These are phyloP conservation scores for Hedychridium roseum DNA, from an alignment of 2,888 invertebrate genomes.

Conservation along the genomic window DNA sequence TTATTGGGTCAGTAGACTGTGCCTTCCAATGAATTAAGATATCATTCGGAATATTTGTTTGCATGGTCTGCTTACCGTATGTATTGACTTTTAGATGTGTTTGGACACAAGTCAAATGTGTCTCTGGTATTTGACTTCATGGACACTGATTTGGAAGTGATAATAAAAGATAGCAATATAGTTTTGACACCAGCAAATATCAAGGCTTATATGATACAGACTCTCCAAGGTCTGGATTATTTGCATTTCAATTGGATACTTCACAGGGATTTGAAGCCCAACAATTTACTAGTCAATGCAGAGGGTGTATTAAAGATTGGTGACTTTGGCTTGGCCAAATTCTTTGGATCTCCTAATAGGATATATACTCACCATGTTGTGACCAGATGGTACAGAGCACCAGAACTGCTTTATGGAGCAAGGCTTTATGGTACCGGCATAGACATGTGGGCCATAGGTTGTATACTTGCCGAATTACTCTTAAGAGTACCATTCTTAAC, in stretches of 20 bases:
- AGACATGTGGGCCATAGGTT: constrained; percentile 99
- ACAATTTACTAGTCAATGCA: constrained; percentile 93
- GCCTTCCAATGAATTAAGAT: background rate
- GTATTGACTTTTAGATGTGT: constrained; percentile 80
- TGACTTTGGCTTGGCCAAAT: constrained; percentile 98
- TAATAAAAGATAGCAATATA: constrained; percentile 87
- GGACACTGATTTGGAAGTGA: constrained; percentile 98
- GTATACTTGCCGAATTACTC: constrained; percentile 94
- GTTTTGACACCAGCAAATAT: constrained; percentile 92
- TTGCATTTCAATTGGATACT: constrained; percentile 95
- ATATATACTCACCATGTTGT: constrained; percentile 98
- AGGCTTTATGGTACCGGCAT: constrained; percentile 94
- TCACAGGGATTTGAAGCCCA: constrained; percentile 98
- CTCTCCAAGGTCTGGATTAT: constrained; percentile 92
- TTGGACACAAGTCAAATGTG: constrained; percentile 98
- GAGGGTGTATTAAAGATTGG: constrained; percentile 95
- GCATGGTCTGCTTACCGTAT: constrained; percentile 12
- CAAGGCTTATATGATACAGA: constrained; percentile 95
- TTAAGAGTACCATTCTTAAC: constrained; percentile 93
- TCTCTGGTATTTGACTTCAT: constrained; percentile 99
- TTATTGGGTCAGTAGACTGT: constrained; percentile 69
- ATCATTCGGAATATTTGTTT: constrained; percentile 17
- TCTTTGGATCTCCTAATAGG: constrained; percentile 95
- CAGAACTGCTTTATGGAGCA: constrained; percentile 95
- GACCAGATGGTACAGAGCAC: constrained; percentile 91